Base-by-base conservation (phyloP, 2,113 vertebrate genomes). In the Ranitomeya variabilis region DNA sequence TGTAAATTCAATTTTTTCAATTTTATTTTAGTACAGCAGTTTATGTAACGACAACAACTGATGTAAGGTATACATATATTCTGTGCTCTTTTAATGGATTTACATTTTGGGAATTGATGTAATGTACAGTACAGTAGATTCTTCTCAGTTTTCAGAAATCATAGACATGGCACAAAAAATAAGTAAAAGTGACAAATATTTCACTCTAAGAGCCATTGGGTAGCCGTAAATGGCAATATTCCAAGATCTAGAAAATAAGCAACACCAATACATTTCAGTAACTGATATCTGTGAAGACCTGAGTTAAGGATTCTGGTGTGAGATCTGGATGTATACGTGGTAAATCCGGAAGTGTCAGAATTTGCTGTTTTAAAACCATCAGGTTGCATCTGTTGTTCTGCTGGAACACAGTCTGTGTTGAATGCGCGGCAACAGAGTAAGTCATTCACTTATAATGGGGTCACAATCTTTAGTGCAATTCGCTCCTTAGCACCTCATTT, bases 401-500 rank as follows among this genome's bases (percentile, higher is more conserved):
- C 52, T 57, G 26, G 5, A 59, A 80, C 78, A 16, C n/a, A 31
- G 78, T 15, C 23, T 69, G n/a, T 69, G 64, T 23, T 67, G 9
- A 16, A 73, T 26, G 57, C 18, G 9, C 11, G 0, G 5, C 60
- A 37, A 73, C 1, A 7, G 16, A 16, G 7, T 6, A 14, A 57
- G 21, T 14, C 57, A 31, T 31, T 23, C 26, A 15, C 26, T 54
- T 4, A 4, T 16, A 10, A 62, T 57, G 60, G 80, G 62, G 15
- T 81, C 1, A 19, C 80, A 15, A 59, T 80, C 18, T 80, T 80
- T 7, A 80, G 78, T 60, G 79, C 79, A 80, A 60, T 80, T 59
- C 9, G 79, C 80, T 81, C 26, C 51, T 81, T 26, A 62, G 80
- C 80, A 62, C 59, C 57, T 81, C 80, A 81, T 81, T 81, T 81